These are phyloP conservation scores for Poeciliopsis presidionis DNA, from an alignment of 2,797 vertebrate genomes.

Conservation along the genomic window DNA sequence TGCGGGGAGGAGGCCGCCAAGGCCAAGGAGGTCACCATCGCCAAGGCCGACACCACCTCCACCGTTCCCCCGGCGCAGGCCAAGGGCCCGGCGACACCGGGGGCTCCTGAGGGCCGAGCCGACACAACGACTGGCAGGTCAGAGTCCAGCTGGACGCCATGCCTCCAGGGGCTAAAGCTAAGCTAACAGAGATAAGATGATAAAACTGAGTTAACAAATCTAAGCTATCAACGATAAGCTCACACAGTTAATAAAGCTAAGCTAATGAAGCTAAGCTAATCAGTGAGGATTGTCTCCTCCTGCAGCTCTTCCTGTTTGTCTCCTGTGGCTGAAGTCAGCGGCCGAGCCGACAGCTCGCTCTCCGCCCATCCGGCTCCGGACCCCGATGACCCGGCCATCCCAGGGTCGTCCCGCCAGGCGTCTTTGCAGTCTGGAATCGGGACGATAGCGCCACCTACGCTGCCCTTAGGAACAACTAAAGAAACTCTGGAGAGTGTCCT, in stretches of 20 bases:
- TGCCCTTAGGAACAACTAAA: slow-evolving; percentile 80
- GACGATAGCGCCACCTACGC: slow-evolving; percentile 47
- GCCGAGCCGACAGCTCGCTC: slow-evolving; percentile 83
- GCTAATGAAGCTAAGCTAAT: background rate
- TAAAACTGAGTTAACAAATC: too few relatives aligned
- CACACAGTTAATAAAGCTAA: too few relatives aligned
- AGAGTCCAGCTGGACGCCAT: background rate
- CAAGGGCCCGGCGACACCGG: slow-evolving; percentile 77
- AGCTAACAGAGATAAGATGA: too few relatives aligned
- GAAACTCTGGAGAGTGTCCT: slow-evolving; percentile 95
- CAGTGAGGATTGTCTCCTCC: background rate
- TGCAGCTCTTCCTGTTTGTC: slow-evolving; percentile 69
- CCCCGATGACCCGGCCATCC: slow-evolving; percentile 68
- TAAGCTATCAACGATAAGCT: too few relatives aligned
- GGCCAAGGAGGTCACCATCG: slow-evolving; percentile 96
- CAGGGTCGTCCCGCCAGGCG: slow-evolving; percentile 57
- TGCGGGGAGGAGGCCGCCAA: slow-evolving; percentile 95
- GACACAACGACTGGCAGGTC: slow-evolving; percentile 97
- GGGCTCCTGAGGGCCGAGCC: slow-evolving; percentile 85
- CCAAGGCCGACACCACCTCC: slow-evolving; percentile 97
- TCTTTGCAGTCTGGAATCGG: slow-evolving; percentile 51
- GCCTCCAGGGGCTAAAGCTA: too few relatives aligned
- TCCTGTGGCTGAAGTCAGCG: slow-evolving; percentile 73
- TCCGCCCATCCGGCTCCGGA: slow-evolving; percentile 62
- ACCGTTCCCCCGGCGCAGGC: slow-evolving; percentile 76